Evolutionary conservation across 2,113 vertebrate genomes (phyloP).

Genomic region (Dromaius novaehollandiae): DNA sequence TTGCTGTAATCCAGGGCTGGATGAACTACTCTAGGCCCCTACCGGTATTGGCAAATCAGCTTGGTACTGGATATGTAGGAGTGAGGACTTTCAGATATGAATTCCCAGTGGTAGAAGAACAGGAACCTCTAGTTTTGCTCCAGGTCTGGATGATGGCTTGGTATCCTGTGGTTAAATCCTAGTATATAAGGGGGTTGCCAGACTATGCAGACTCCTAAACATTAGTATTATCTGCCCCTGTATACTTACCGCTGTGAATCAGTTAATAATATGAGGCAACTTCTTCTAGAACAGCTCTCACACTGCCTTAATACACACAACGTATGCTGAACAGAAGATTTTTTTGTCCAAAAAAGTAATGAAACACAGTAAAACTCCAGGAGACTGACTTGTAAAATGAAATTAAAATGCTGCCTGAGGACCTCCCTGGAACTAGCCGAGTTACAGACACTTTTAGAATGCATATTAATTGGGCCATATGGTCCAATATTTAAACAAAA

Average conservation of each 20-base stretch:
- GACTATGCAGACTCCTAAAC: background rate
- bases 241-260: background rate
- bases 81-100: background rate
- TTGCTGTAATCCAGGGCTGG: background rate
- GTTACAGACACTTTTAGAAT: background rate
- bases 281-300: background rate
- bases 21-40: background rate
- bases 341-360: background rate
- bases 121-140: background rate
- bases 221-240: background rate
- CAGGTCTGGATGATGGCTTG: background rate
- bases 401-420: conserved; percentile 9
- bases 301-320: background rate
- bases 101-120: background rate
- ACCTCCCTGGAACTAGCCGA: background rate
- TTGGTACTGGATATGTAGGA: background rate
- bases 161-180: background rate
- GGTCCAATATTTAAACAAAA: background rate
- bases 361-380: conserved; percentile 17
- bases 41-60: background rate
- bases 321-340: background rate
- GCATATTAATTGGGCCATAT: background rate
- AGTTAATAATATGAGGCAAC: background rate
- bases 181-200: background rate
- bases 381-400: background rate